Conservation (phyloP, 2,797 vertebrate species). For the Onychomys torridus region DNA sequence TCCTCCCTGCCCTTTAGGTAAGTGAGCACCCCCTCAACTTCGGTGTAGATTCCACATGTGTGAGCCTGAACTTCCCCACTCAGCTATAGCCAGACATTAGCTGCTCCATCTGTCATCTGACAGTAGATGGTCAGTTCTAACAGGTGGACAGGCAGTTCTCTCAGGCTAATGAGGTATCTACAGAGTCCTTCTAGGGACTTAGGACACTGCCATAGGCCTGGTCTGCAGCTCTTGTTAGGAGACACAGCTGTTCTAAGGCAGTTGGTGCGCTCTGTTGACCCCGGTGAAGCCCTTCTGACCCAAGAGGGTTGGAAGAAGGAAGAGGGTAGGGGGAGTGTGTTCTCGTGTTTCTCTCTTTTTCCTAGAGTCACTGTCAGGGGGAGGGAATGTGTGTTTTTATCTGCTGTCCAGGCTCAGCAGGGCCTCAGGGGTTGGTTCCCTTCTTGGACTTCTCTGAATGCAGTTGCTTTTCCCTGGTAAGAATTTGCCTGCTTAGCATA, state of each 20-base stretch:
- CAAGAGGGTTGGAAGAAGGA: neutral
- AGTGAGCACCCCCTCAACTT: neutral
- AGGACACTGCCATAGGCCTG: neutral
- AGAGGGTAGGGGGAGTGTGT: neutral
- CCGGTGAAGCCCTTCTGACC: neutral
- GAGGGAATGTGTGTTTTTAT: neutral
- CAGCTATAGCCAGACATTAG: constrained; percentile 74
- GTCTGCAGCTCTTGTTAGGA: neutral
- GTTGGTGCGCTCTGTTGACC: constrained; percentile 36
- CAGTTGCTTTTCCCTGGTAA: neutral
- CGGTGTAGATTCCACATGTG: constrained; percentile 65
- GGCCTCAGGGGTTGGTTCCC: neutral
- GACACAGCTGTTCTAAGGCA: neutral
- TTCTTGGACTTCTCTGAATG: neutral
- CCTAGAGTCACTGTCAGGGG: neutral
- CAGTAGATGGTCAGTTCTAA: constrained; percentile 70
- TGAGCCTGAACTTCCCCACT: constrained; percentile 64
- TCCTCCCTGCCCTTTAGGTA: neutral
- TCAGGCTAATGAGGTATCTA: constrained; percentile 79
- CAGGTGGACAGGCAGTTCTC: constrained; percentile 71
- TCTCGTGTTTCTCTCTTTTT: constrained; percentile 13
- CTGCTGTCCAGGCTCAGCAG: neutral
- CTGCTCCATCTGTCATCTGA: constrained; percentile 68
- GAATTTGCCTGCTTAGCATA: neutral
- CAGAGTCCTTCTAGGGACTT: constrained; percentile 37